Conservation (phyloP, 2,113 vertebrate genomes). For the Zootoca vivipara region DNA sequence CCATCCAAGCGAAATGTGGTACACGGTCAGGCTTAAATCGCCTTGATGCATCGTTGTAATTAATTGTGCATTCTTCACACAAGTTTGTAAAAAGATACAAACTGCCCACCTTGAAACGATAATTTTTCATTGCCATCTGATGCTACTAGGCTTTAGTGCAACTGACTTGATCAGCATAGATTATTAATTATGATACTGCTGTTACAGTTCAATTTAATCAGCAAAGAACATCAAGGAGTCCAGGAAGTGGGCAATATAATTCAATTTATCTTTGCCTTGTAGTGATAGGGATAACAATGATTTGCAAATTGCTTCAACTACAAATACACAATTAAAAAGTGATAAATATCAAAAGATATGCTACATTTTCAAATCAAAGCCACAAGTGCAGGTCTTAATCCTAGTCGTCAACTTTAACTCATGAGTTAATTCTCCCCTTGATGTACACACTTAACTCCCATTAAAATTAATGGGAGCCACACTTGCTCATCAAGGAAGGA, state of each 20-base stretch:
- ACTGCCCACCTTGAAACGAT: conserved; percentile 56
- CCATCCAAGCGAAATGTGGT: neutral
- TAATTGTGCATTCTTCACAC: conserved; percentile 44
- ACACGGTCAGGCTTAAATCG: conserved; percentile 26
- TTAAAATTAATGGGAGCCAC: conserved; percentile 84
- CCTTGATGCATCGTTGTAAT: conserved; percentile 33
- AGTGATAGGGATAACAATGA: conserved; percentile 76
- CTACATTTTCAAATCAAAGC: conserved; percentile 76
- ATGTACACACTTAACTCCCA: conserved; percentile 78
- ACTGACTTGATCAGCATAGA: conserved; percentile 67
- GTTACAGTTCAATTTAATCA: conserved; percentile 73
- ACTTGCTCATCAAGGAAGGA: conserved; percentile 74
- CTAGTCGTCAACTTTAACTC: conserved; percentile 72
- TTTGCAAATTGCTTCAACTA: conserved; percentile 78
- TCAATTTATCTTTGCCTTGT: conserved; percentile 77
- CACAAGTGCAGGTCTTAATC: conserved; percentile 79
- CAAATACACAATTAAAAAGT: conserved; percentile 81
- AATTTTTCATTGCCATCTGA: conserved; percentile 63
- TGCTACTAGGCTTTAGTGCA: conserved; percentile 38
- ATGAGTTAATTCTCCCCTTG: conserved; percentile 71
- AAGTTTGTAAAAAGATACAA: conserved; percentile 33
- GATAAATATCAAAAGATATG: conserved; percentile 77
- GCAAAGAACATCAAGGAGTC: conserved; percentile 75
- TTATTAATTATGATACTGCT: conserved; percentile 78
- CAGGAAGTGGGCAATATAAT: conserved; percentile 68